Evolutionary conservation across 2,113 vertebrate species (phyloP).

Genomic region (Panthera uncia): DNA sequence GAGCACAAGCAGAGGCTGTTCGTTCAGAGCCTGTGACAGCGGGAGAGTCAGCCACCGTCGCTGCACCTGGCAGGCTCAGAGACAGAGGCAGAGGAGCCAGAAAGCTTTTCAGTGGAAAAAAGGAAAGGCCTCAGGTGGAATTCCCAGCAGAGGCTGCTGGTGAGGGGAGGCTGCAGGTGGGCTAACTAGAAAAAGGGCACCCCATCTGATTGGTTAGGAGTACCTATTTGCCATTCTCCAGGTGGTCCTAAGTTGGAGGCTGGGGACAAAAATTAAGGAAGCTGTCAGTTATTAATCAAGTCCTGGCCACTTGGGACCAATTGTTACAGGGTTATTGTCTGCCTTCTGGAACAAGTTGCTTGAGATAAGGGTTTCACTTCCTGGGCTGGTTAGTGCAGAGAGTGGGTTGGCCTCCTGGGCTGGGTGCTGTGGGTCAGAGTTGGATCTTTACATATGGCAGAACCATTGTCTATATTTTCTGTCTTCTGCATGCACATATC

Average conservation of each 20-base stretch:
- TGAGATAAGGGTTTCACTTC: not conserved
- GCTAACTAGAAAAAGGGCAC: not conserved
- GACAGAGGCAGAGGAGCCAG: not conserved
- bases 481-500: rapidly evolving
- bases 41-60: not conserved
- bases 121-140: not conserved
- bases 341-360: not conserved
- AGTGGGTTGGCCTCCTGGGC: not conserved
- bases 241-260: not conserved
- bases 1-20: not conserved
- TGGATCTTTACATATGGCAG: not conserved
- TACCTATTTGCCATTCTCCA: not conserved
- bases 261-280: not conserved
- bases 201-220: not conserved
- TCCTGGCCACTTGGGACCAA: not conserved
- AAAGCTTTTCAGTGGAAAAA: not conserved
- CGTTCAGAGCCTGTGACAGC: not conserved
- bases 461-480: not conserved
- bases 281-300: not conserved
- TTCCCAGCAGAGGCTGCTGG: not conserved
- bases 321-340: not conserved
- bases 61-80: not conserved
- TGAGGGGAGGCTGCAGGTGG: too few species aligned
- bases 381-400: not conserved
- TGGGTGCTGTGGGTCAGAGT: not conserved